Evolutionary conservation across 2,888 invertebrate genomes (phyloP).

Genomic region (Lomographa bimaculata): DNA sequence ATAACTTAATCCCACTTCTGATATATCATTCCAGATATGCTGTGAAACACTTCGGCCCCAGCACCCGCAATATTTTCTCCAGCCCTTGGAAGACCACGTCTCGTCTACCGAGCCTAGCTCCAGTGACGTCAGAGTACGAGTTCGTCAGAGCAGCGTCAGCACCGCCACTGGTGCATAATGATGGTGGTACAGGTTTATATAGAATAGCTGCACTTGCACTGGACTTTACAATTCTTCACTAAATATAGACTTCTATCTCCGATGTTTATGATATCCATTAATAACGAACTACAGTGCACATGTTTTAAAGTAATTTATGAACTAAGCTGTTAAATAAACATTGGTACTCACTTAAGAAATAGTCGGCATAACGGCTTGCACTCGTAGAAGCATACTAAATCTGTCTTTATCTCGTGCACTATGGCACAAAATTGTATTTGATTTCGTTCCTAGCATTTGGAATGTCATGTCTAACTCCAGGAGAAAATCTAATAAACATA

Average conservation of each 20-base stretch:
- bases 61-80: conserved; percentile 48
- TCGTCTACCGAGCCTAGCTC: conserved; percentile 42
- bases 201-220: conserved; percentile 53
- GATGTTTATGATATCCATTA: too few species aligned
- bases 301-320: too few species aligned
- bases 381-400: too few species aligned
- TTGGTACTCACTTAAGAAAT: too few species aligned
- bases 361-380: too few species aligned
- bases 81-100: conserved; percentile 62
- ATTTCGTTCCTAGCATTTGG: conserved; percentile 36
- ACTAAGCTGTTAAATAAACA: too few species aligned
- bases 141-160: conserved; percentile 61
- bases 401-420: conserved; percentile 47
- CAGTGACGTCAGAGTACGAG: conserved; percentile 58
- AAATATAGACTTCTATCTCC: too few species aligned
- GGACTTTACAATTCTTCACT: conserved; percentile 26
- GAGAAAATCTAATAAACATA: too few species aligned
- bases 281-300: too few species aligned
- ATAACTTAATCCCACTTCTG: too few species aligned
- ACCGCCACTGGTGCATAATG: conserved; percentile 46
- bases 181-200: conserved; percentile 71
- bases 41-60: conserved; percentile 57
- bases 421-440: conserved; percentile 17
- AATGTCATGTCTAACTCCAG: conserved; percentile 18
- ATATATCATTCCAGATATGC: conserved; percentile 60